Evolutionary conservation across 2,888 invertebrate genomes (phyloP).

Genomic region (Polydrusus cervinus): DNA sequence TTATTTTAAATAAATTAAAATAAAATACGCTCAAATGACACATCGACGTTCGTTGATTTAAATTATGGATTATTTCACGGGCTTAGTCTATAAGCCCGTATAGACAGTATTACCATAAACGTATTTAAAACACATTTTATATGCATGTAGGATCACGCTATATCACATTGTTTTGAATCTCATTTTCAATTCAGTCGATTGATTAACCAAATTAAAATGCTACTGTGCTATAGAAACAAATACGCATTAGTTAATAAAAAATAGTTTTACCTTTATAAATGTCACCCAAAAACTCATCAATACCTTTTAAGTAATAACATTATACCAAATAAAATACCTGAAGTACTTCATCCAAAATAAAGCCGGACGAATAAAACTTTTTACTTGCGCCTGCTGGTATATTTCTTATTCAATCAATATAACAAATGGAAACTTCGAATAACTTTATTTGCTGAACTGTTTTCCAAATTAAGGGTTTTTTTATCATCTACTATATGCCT

Average conservation of each 20-base stretch:
- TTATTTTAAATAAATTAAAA: neutral
- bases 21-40: slow-evolving; percentile 25
- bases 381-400: too few species aligned
- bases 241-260: neutral
- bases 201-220: slow-evolving; percentile 39
- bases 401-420: too few species aligned
- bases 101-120: slow-evolving; percentile 42
- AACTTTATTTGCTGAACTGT: too few species aligned
- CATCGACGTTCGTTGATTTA: slow-evolving; percentile 22
- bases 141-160: slow-evolving; percentile 45
- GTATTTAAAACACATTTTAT: slow-evolving; percentile 43
- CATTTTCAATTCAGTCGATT: slow-evolving; percentile 38
- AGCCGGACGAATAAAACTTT: too few species aligned
- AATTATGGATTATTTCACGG: slow-evolving; percentile 40
- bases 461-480: too few species aligned
- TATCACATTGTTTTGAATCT: slow-evolving; percentile 45
- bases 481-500: too few species aligned
- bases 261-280: neutral
- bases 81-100: slow-evolving; percentile 23
- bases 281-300: neutral
- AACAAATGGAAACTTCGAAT: too few species aligned
- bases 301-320: neutral
- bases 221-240: slow-evolving; percentile 12
- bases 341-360: too few species aligned
- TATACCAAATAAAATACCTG: too few species aligned